phyloP scores from a whole-genome alignment of 2,888 invertebrate genomes.

The Automeris io region DNA sequence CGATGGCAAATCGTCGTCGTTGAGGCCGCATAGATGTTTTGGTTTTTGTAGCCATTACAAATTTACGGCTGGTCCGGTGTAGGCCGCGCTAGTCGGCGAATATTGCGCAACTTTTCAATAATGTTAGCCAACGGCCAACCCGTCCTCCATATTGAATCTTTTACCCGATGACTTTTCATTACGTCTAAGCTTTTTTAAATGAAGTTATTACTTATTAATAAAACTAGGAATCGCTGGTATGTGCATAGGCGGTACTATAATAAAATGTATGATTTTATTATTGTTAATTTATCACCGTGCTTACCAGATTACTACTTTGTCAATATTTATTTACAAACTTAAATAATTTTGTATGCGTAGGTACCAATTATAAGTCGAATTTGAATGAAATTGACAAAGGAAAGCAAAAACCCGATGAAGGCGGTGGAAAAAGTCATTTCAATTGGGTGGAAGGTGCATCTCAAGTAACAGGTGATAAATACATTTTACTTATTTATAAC shows the following conservation, averaged over 20 bases:
- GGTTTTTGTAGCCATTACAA: slow-evolving; percentile 74
- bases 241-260: too few relatives aligned
- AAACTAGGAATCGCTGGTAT: too few relatives aligned
- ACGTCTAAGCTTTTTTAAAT: slow-evolving; percentile 31
- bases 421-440: slow-evolving; percentile 70
- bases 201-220: too few relatives aligned
- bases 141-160: slow-evolving; percentile 67
- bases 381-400: slow-evolving; percentile 88
- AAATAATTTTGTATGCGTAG: slow-evolving; percentile 62
- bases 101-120: slow-evolving; percentile 77
- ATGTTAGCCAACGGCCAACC: slow-evolving; percentile 50
- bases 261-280: too few relatives aligned
- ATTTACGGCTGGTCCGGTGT: slow-evolving; percentile 68
- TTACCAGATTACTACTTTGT: slow-evolving; percentile 3
- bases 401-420: slow-evolving; percentile 84
- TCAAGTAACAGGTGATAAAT: slow-evolving; percentile 57
- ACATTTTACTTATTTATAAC: slow-evolving; percentile 1
- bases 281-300: not conserved
- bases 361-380: slow-evolving; percentile 85
- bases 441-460: slow-evolving; percentile 74
- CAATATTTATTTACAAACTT: not conserved
- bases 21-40: slow-evolving; percentile 49
- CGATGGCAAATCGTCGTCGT: slow-evolving; percentile 31
- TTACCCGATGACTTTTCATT: slow-evolving; percentile 57
- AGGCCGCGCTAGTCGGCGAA: slow-evolving; percentile 63